Evolutionary conservation across 2,888 invertebrate genomes (phyloP).

Genomic region (Andrena flavipes): DNA sequence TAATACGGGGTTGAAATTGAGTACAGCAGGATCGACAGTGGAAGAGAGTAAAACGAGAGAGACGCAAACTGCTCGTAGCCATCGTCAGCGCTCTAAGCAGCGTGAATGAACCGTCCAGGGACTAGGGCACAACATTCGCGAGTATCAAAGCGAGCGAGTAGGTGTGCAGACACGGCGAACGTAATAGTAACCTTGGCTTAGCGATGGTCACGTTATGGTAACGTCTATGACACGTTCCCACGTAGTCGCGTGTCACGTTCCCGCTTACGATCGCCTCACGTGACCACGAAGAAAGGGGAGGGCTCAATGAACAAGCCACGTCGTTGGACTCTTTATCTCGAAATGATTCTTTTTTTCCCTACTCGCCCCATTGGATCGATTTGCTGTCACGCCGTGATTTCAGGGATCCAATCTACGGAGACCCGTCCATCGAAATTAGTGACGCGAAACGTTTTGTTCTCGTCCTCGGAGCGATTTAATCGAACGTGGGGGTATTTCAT

Average conservation of each 20-base stretch:
- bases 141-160: slow-evolving; percentile 81
- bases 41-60: not conserved
- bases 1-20: not conserved
- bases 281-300: slow-evolving; percentile 50
- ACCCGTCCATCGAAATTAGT: too few species aligned
- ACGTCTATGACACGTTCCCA: slow-evolving; percentile 82
- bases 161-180: slow-evolving; percentile 79
- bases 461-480: too few species aligned
- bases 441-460: too few species aligned
- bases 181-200: slow-evolving; percentile 84
- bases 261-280: slow-evolving; percentile 67
- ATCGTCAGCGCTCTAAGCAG: slow-evolving; percentile 68
- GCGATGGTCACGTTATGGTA: slow-evolving; percentile 75
- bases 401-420: not conserved
- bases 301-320: slow-evolving; percentile 44
- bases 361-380: not conserved
- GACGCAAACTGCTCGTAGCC: slow-evolving; percentile 68
- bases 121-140: slow-evolving; percentile 78
- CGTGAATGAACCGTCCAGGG: slow-evolving; percentile 78
- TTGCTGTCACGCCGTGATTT: not conserved
- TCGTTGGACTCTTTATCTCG: slow-evolving; percentile 41
- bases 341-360: slow-evolving; percentile 10
- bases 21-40: not conserved
- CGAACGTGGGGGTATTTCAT: too few species aligned
- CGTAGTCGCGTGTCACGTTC: slow-evolving; percentile 72